Percentiles rank a stretch among this genome's conserved stretches.
Evolutionary conservation across 2,113 vertebrate genomes (phyloP).

Genomic region (Petromus typicus): DNA sequence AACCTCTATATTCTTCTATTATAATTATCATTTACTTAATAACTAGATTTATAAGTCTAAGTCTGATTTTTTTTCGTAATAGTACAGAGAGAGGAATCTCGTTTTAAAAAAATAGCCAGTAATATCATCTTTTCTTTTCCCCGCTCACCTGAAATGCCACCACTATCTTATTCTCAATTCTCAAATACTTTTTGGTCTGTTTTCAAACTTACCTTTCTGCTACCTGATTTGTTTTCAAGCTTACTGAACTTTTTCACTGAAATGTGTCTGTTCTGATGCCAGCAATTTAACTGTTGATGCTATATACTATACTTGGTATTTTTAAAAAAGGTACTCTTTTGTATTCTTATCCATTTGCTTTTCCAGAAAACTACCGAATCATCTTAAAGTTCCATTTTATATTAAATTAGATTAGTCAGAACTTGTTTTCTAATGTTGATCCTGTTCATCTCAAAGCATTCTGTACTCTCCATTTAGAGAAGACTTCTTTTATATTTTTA

Average conservation of each 20-base stretch:
- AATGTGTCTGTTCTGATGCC: neutral
- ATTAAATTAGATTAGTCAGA: slow-evolving; percentile 47
- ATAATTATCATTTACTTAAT: slow-evolving; percentile 40
- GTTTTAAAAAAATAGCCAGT: neutral
- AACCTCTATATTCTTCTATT: neutral
- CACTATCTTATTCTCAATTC: slow-evolving; percentile 14
- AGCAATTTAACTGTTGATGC: slow-evolving; percentile 19
- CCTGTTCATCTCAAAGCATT: slow-evolving; percentile 5
- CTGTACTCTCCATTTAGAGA: neutral
- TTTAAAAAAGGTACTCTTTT: neutral
- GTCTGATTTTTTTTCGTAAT: neutral
- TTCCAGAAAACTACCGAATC: slow-evolving; percentile 28
- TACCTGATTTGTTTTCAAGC: neutral
- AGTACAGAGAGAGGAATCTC: slow-evolving; percentile 18
- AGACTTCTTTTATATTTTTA: slow-evolving; percentile 30
- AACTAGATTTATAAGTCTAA: slow-evolving; percentile 14
- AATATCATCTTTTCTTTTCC: neutral
- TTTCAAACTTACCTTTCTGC: slow-evolving; percentile 16
- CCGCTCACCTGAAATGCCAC: neutral
- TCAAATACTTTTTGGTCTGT: neutral
- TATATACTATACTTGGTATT: neutral
- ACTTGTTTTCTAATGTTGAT: neutral
- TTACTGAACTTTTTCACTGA: neutral
- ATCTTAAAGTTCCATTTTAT: slow-evolving; percentile 17
- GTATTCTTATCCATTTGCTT: neutral